A percentile compares a stretch with the other conserved stretches of the same genome.
Conservation (phyloP, 2,888 invertebrate species). For the Polydrusus tereticollis region DNA sequence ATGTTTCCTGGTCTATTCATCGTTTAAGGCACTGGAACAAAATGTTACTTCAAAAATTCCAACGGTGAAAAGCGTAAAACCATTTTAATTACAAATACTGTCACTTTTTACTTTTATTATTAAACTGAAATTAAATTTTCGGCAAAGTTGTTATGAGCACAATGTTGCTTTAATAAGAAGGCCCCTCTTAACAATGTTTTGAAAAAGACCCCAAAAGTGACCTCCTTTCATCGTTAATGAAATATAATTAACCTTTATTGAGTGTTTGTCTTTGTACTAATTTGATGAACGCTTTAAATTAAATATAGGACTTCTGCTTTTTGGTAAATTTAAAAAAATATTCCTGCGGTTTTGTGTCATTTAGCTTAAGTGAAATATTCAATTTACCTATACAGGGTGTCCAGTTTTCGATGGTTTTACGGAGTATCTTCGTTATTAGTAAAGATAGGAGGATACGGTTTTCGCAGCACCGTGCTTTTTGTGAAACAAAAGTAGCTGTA, state of each 20-base stretch:
- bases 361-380: too few species aligned
- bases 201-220: conserved; percentile 25
- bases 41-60: too few species aligned
- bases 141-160: conserved; percentile 25
- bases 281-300: conserved; percentile 9
- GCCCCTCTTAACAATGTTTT: conserved; percentile 35
- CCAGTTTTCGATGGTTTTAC: too few species aligned
- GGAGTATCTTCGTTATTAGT: too few species aligned
- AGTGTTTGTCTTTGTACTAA: conserved; percentile 13
- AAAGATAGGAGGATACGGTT: too few species aligned
- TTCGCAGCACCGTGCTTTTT: too few species aligned
- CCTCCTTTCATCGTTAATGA: not conserved
- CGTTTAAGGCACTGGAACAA: too few species aligned
- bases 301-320: not conserved
- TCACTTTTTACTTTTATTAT: not conserved
- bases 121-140: conserved; percentile 20
- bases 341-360: too few species aligned
- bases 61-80: not conserved
- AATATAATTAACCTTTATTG: conserved; percentile 32
- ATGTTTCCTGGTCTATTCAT: too few species aligned
- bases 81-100: not conserved
- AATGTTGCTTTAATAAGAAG: conserved; percentile 30
- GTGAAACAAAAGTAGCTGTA: too few species aligned
- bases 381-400: too few species aligned
- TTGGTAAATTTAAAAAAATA: not conserved